These are phyloP conservation scores for Abrostola tripartita DNA, from an alignment of 2,888 invertebrate genomes.

Conservation along the genomic window DNA sequence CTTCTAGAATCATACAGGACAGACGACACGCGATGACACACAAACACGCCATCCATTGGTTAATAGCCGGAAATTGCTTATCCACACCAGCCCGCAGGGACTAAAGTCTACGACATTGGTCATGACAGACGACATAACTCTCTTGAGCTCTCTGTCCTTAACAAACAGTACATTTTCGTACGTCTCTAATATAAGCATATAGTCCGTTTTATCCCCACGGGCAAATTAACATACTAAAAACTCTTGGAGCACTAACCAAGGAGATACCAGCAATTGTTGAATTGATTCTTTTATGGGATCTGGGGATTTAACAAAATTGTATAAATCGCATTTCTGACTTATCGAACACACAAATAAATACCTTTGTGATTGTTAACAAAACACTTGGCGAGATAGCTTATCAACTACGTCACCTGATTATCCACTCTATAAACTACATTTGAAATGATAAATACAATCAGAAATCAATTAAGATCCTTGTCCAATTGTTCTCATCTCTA, in stretches of 20 bases:
- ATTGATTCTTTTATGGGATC: constrained; percentile 54
- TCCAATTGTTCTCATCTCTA: constrained; percentile 45
- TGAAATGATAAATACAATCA: constrained; percentile 61
- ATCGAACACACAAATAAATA: constrained; percentile 8
- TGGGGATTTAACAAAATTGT: constrained; percentile 2
- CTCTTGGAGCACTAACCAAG: constrained; percentile 33
- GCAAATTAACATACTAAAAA: constrained; percentile 48
- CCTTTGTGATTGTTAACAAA: constrained; percentile 32
- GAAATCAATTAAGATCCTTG: constrained; percentile 61
- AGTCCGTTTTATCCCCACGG: constrained; percentile 19
- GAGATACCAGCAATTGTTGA: constrained; percentile 59
- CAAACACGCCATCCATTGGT: constrained; percentile 45
- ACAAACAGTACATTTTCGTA: constrained; percentile 32
- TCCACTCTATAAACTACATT: constrained; percentile 48
- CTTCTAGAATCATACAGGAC: constrained; percentile 47
- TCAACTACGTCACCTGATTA: constrained; percentile 54
- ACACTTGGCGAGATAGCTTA: constrained; percentile 50
- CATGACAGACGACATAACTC: background rate
- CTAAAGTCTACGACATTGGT: constrained; percentile 21
- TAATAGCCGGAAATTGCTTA: constrained; percentile 58
- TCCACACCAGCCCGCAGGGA: constrained; percentile 48
- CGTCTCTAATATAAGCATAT: constrained; percentile 13
- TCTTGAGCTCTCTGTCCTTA: constrained; percentile 23
- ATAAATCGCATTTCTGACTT: background rate
- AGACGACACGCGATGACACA: constrained; percentile 27